Base-by-base conservation (phyloP, 2,888 invertebrate species). In the Caenorhabditis virilis region DNA sequence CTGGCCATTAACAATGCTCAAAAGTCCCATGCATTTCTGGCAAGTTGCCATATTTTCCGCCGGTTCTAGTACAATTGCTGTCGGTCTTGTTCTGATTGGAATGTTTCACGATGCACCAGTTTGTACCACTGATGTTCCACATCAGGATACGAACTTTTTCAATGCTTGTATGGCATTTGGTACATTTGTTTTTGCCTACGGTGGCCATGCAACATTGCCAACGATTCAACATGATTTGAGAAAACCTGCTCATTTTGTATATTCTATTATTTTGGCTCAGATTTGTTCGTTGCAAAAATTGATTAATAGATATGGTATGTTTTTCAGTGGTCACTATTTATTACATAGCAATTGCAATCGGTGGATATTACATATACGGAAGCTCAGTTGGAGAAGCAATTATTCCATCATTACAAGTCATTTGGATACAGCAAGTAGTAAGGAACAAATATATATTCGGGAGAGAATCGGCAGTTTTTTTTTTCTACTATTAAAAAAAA, bases 211-310 rank as follows among this genome's bases (percentile, higher is more conserved):
- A 16, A 65, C 66, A 9, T 55, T 76, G 20, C 76, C 76, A 7
- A 76, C 76, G 9, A 75, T 76, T 47, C 76, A 76, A 36, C 75
- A 75, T 51, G 76, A 76, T 43, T 74, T 76, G 76, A 61, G 53
- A 18, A 69, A 69, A 33, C 76, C 76, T 0, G 67, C 63, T 18
- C 63, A 73, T 38, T 76, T 76, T 38, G 60, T 58, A 11, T 58
- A 69, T 42, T 67, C 75, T 5, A 53, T 72, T 9, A 47, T 69
- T 11, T 47, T 76, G n/a, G n/a, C n/a, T n/a, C n/a, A n/a, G n/a
- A n/a, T n/a, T n/a, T n/a, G n/a, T n/a, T n/a, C n/a, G n/a, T n/a
- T n/a, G n/a, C n/a, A n/a, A n/a, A n/a, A n/a, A n/a, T n/a, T n/a
- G n/a, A n/a, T n/a, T n/a, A n/a, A n/a, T n/a, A n/a, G n/a, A n/a